These are phyloP conservation scores for Philopedon plagiatum DNA, from an alignment of 2,888 invertebrate species.

Conservation along the genomic window DNA sequence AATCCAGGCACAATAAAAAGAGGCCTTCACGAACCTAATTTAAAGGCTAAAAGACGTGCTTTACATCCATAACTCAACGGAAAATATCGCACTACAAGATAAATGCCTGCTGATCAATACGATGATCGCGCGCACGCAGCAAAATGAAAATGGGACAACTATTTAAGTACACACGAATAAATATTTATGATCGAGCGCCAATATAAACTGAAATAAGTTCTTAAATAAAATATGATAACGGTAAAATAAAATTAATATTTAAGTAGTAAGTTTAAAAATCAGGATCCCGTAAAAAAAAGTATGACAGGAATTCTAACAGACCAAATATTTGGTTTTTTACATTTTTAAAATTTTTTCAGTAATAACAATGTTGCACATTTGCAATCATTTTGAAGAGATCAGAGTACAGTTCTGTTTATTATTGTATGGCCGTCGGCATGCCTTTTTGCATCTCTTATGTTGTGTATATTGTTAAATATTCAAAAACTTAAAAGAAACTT, in stretches of 20 bases:
- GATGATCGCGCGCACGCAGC: slow-evolving; percentile 16
- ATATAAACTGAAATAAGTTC: background rate
- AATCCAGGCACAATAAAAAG: slow-evolving; percentile 39
- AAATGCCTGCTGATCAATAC: slow-evolving; percentile 35
- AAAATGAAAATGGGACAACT: slow-evolving; percentile 26
- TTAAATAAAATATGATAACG: background rate
- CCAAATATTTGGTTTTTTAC: no score
- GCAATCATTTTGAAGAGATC: no score
- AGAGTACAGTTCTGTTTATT: no score
- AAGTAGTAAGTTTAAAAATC: no score
- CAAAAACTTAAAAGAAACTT: no score
- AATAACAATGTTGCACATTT: no score
- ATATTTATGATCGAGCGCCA: background rate
- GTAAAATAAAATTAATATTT: background rate
- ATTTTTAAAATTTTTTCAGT: no score
- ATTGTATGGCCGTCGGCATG: no score
- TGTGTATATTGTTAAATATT: no score
- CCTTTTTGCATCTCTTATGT: no score
- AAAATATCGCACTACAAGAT: slow-evolving; percentile 39
- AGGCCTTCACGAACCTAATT: slow-evolving; percentile 41
- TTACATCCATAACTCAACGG: slow-evolving; percentile 36
- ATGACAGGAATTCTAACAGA: no score
- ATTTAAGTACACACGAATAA: slow-evolving; percentile 11
- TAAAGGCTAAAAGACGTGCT: slow-evolving; percentile 45
- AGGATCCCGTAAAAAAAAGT: no score